Conservation (phyloP, 2,888 invertebrate genomes). For the Drosophila anceps region DNA sequence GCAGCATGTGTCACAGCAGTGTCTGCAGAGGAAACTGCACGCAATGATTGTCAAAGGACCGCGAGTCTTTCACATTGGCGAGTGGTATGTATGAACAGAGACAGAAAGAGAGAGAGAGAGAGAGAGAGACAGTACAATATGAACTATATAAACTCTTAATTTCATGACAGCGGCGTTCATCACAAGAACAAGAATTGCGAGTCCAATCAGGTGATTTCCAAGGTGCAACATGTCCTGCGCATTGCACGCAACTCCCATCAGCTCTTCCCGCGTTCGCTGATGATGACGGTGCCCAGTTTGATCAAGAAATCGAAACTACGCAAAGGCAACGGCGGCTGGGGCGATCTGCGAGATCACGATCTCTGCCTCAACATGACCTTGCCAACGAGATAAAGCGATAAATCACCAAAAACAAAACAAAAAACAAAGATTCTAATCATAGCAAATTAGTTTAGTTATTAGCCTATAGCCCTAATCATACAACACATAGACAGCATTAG, state of each 20-base stretch:
- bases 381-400: slow-evolving; percentile 73
- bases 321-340: slow-evolving; percentile 99
- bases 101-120: neutral
- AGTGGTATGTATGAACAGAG: slow-evolving; percentile 93
- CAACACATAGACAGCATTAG: too few relatives aligned
- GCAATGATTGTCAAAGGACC: slow-evolving; percentile 97
- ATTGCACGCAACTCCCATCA: slow-evolving; percentile 88
- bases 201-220: slow-evolving; percentile 93
- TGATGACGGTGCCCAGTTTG: slow-evolving; percentile 88
- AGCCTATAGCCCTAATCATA: too few relatives aligned
- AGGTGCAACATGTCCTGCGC: slow-evolving; percentile 92
- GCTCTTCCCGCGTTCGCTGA: slow-evolving; percentile 90
- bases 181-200: slow-evolving; percentile 97
- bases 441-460: slow-evolving; percentile 37
- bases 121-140: neutral
- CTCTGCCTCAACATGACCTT: slow-evolving; percentile 91
- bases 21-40: slow-evolving; percentile 91
- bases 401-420: slow-evolving; percentile 38
- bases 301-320: slow-evolving; percentile 91
- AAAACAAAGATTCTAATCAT: slow-evolving; percentile 17
- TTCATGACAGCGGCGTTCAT: slow-evolving; percentile 92
- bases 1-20: slow-evolving; percentile 94
- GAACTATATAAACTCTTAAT: neutral
- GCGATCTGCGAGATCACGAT: slow-evolving; percentile 93
- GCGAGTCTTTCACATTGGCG: slow-evolving; percentile 98